phyloP scores from a whole-genome alignment of 2,797 vertebrate species.

The Tympanoctomys barrerae region DNA sequence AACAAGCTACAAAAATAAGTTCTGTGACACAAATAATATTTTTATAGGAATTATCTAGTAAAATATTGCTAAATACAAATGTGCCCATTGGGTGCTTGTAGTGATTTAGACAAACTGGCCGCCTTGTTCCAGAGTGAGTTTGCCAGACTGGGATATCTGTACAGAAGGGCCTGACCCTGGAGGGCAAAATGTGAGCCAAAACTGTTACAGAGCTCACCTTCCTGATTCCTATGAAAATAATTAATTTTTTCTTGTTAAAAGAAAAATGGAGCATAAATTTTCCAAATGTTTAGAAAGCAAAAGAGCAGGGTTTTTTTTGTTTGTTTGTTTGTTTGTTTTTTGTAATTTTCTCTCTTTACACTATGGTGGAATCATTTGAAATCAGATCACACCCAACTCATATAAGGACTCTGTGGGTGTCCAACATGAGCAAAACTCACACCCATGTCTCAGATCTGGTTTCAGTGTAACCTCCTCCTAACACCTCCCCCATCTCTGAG shows the following conservation, averaged over 20 bases:
- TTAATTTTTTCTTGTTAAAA: background rate
- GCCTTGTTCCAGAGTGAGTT: background rate
- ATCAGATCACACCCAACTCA: background rate
- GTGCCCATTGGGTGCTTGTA: background rate
- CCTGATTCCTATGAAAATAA: constrained; percentile 26
- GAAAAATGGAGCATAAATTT: constrained; percentile 44
- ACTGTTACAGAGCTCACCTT: background rate
- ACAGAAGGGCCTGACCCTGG: background rate
- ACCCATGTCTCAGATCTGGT: background rate
- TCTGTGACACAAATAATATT: constrained; percentile 14
- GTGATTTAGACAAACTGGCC: background rate
- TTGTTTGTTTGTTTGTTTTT: too few species aligned
- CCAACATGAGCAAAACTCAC: background rate
- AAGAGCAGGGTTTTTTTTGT: constrained; percentile 35
- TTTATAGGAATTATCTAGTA: constrained; percentile 32
- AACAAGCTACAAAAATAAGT: constrained; percentile 32
- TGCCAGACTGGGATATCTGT: background rate
- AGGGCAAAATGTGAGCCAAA: background rate
- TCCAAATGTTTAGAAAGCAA: constrained; percentile 22
- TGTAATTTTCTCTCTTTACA: constrained; percentile 29
- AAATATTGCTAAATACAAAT: constrained; percentile 1
- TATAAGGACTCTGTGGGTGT: too few species aligned
- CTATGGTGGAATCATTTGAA: background rate
- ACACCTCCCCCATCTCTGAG: background rate
- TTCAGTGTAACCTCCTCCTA: background rate